phyloP scores from a whole-genome alignment of 1,140 invertebrate genomes.

The Dufourea novaeangliae region DNA sequence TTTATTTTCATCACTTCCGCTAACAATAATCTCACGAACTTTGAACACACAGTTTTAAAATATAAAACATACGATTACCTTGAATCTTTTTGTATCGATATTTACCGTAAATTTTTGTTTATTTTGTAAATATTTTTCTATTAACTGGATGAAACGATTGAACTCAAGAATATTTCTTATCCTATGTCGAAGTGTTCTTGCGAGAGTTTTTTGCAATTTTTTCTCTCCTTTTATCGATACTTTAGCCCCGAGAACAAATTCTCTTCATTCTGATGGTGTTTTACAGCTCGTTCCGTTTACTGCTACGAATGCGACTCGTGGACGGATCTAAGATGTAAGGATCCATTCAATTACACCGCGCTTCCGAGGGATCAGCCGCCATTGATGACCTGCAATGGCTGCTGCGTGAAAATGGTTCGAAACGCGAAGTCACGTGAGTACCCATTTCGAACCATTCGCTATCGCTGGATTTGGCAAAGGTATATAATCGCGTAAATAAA shows the following conservation, averaged over 20 bases:
- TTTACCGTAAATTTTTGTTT: too few relatives aligned
- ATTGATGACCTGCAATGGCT: slow-evolving; percentile 93
- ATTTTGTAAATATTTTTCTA: too few relatives aligned
- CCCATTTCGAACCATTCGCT: too few relatives aligned
- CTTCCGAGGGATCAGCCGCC: slow-evolving; percentile 91
- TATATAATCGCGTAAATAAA: too few relatives aligned
- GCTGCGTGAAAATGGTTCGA: slow-evolving; percentile 96
- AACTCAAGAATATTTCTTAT: not conserved
- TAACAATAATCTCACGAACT: not conserved
- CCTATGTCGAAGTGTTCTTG: not conserved
- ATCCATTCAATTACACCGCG: slow-evolving; percentile 96
- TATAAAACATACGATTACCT: too few relatives aligned
- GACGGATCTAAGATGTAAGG: slow-evolving; percentile 93
- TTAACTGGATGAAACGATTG: too few relatives aligned
- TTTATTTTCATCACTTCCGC: not conserved
- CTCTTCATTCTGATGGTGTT: slow-evolving; percentile 26
- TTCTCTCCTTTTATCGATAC: not conserved
- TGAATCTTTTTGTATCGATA: too few relatives aligned
- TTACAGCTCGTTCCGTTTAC: slow-evolving; percentile 90
- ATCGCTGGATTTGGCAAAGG: too few relatives aligned
- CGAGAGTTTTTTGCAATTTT: not conserved
- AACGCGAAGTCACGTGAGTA: slow-evolving; percentile 93
- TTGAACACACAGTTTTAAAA: too few relatives aligned
- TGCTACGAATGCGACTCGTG: slow-evolving; percentile 97
- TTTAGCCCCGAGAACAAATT: not conserved